A percentile compares a stretch with the other conserved stretches of the same genome.
Conservation (phyloP, 2,888 invertebrate species). For the Mesodorylaimus sp. region DNA sequence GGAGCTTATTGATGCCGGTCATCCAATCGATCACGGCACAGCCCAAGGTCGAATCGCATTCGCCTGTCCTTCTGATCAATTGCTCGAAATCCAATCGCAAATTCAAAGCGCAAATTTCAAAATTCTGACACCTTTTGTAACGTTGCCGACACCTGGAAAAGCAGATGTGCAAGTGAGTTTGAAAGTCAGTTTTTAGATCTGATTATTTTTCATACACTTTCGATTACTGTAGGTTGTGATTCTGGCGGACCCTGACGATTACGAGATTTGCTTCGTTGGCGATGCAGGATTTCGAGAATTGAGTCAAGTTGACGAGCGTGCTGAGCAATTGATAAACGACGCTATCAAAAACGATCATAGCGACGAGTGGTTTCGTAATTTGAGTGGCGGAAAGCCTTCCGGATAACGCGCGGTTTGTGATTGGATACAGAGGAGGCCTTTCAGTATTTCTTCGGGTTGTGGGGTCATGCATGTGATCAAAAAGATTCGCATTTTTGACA, state of each 20-base stretch:
- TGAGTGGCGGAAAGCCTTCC: neutral
- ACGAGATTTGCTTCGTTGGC: slow-evolving; percentile 96
- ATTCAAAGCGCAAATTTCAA: slow-evolving; percentile 51
- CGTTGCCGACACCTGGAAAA: slow-evolving; percentile 90
- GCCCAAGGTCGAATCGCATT: slow-evolving; percentile 92
- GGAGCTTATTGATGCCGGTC: slow-evolving; percentile 19
- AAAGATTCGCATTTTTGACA: too few relatives aligned
- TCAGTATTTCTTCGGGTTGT: too few relatives aligned
- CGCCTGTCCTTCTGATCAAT: slow-evolving; percentile 55
- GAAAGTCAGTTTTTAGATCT: too few relatives aligned
- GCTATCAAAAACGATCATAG: slow-evolving; percentile 23
- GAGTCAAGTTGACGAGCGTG: slow-evolving; percentile 63
- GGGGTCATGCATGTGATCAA: too few relatives aligned
- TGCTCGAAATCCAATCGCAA: slow-evolving; percentile 53
- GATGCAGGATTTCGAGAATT: slow-evolving; percentile 77
- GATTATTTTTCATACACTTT: too few relatives aligned
- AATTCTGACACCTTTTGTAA: slow-evolving; percentile 69
- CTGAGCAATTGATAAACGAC: slow-evolving; percentile 53
- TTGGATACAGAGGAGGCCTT: too few relatives aligned
- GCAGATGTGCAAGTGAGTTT: slow-evolving; percentile 83
- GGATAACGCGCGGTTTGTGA: too few relatives aligned
- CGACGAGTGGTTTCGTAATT: slow-evolving; percentile 16
- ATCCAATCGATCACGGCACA: slow-evolving; percentile 55
- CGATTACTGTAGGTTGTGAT: too few relatives aligned
- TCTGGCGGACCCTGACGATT: slow-evolving; percentile 61